Evolutionary conservation across 1,140 invertebrate genomes (phyloP), one percentile per base, ranked within the genome.

Genomic region (Drosophila tani): DNA sequence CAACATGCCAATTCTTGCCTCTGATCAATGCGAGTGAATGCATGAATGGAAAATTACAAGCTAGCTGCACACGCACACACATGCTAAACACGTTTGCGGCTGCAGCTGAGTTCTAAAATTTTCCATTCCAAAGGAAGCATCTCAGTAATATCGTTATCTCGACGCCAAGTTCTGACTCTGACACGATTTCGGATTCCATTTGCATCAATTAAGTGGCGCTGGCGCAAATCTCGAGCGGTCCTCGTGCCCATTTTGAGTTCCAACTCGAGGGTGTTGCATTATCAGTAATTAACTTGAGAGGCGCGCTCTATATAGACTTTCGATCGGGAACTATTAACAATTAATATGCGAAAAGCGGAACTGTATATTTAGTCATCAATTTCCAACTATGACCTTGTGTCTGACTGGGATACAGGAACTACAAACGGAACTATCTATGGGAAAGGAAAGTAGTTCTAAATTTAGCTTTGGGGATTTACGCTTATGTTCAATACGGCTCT

Each of bases 1-100:
- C 85, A 88, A 81, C 76, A 79, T 60, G 50, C 60, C 81, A 78
- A 81, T 81, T 84, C 77, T 88, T 88, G 66, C 38, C 67, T 56
- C 59, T 41, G 49, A 70, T 75, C 68, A 55, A 71, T 64, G 43
- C 32, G 46, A 43, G 41, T 62, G 43, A 38, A 38, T 55, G 51
- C 32, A 38, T 46, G 65, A 65, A 60, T 90, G 84, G 85, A 90
- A 90, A 88, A 81, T 65, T 88, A 58, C 77, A 63, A 56, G 41
- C 19, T 35, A 32, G 27, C 24, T 32, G 49, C 27, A 19, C 21
- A 49, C n/a, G n/a, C 5, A 46, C 19, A 24, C 47, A 62, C 11
- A 35, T 21, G 35, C 40, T 29, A 80, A 83, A 87, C 80, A 47
- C 70, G 80, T 88, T 87, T 83, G 41, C 19, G 41, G 35, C 19